Percentiles rank a stretch among this genome's conserved stretches.
Evolutionary conservation across 2,113 vertebrate genomes (phyloP).

Genomic region (Semicossyphus pulcher): DNA sequence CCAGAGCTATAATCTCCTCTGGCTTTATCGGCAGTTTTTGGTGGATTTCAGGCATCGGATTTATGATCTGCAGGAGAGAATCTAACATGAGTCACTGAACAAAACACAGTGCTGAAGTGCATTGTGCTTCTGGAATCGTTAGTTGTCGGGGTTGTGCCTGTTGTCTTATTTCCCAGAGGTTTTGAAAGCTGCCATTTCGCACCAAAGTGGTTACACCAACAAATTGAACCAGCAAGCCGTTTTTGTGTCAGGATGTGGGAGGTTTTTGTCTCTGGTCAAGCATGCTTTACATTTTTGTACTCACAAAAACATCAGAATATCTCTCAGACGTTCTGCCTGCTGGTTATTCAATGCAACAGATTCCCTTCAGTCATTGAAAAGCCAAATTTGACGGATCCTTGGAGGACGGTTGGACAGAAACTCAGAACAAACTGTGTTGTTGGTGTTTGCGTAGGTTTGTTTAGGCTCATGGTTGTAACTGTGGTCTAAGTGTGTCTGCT

Average conservation of each 20-base stretch:
- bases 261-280: no score
- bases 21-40: slow-evolving; percentile 3
- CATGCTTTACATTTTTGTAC: no score
- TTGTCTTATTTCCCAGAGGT: no score
- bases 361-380: neutral
- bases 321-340: neutral
- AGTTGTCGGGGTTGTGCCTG: no score
- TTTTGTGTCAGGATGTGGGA: no score
- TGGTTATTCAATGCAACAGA: neutral
- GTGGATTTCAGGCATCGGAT: neutral
- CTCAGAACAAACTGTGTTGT: neutral
- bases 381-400: neutral
- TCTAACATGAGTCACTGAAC: neutral
- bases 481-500: neutral
- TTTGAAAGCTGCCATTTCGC: no score
- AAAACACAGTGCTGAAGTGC: no score
- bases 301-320: no score
- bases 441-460: neutral
- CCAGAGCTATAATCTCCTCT: slow-evolving; percentile 6
- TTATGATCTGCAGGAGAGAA: neutral
- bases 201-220: no score
- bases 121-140: no score
- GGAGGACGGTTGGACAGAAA: neutral
- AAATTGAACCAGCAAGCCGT: no score
- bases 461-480: neutral